These are phyloP conservation scores for Drosophila percnosoma DNA, from an alignment of 2,888 invertebrate species.

Conservation along the genomic window DNA sequence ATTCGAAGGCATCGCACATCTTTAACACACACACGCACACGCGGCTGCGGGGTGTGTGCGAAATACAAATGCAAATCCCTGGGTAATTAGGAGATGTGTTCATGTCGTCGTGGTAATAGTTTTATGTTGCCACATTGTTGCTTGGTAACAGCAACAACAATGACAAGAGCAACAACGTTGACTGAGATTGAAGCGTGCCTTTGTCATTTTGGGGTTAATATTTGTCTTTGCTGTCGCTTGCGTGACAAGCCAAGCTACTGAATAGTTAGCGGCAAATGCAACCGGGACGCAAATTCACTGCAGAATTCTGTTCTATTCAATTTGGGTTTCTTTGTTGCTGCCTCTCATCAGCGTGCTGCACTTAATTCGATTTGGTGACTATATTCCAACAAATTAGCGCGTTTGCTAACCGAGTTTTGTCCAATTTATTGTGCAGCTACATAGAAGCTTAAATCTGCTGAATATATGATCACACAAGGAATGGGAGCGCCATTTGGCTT, in stretches of 20 bases:
- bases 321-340: constrained; percentile 17
- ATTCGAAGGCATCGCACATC: constrained; percentile 39
- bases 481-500: constrained; percentile 12
- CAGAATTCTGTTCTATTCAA: neutral
- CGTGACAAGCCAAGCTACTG: constrained; percentile 47
- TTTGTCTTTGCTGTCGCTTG: constrained; percentile 53
- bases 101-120: constrained; percentile 80
- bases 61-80: constrained; percentile 81
- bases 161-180: constrained; percentile 38
- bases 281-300: constrained; percentile 1
- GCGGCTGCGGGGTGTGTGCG: constrained; percentile 10
- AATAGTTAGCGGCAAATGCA: constrained; percentile 44
- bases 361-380: constrained; percentile 70
- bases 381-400: constrained; percentile 66
- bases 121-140: constrained; percentile 80
- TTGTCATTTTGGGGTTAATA: constrained; percentile 63
- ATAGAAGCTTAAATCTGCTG: constrained; percentile 24
- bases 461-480: neutral
- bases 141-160: constrained; percentile 49
- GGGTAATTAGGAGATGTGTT: constrained; percentile 82
- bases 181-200: constrained; percentile 70
- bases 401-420: constrained; percentile 68
- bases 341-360: constrained; percentile 62
- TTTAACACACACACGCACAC: constrained; percentile 23
- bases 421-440: constrained; percentile 49